Evolutionary conservation across 2,113 vertebrate genomes (phyloP).

Genomic region (Cryptotis parvus): DNA sequence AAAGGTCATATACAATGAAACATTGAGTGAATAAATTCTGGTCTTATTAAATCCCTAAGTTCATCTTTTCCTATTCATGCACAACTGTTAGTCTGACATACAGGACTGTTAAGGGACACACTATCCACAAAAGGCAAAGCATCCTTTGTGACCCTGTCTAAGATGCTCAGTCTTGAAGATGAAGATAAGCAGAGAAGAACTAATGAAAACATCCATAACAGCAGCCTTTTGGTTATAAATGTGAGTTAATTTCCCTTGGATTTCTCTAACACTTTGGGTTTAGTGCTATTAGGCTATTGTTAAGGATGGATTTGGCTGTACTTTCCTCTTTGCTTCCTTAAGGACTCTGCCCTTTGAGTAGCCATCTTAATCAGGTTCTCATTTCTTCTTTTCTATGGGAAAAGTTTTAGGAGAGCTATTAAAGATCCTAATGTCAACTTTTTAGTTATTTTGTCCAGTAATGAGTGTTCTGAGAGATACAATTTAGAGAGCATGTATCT

Average conservation of each 20-base stretch:
- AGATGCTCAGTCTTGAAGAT: background rate
- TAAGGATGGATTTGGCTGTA: background rate
- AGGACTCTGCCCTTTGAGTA: background rate
- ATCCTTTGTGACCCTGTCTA: background rate
- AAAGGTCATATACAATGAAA: background rate
- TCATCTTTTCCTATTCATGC: background rate
- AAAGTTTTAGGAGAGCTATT: conserved; percentile 39
- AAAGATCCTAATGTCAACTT: conserved; percentile 7
- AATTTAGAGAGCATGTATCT: conserved; percentile 4
- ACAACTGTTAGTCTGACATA: background rate
- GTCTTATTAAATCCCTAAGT: background rate
- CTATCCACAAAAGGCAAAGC: background rate
- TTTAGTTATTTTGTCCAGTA: background rate
- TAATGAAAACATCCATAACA: background rate
- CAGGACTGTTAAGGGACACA: background rate
- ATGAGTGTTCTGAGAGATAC: background rate
- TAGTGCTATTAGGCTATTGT: background rate
- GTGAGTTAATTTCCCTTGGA: background rate
- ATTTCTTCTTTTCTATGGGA: background rate
- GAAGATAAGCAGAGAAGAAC: background rate
- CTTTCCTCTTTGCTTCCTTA: conserved; percentile 41
- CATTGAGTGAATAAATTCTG: background rate
- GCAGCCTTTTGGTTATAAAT: background rate
- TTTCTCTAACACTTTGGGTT: background rate
- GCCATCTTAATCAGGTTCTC: background rate